phyloP scores from a whole-genome alignment of 2,113 vertebrate species.

The Pachycephala philippinensis region DNA sequence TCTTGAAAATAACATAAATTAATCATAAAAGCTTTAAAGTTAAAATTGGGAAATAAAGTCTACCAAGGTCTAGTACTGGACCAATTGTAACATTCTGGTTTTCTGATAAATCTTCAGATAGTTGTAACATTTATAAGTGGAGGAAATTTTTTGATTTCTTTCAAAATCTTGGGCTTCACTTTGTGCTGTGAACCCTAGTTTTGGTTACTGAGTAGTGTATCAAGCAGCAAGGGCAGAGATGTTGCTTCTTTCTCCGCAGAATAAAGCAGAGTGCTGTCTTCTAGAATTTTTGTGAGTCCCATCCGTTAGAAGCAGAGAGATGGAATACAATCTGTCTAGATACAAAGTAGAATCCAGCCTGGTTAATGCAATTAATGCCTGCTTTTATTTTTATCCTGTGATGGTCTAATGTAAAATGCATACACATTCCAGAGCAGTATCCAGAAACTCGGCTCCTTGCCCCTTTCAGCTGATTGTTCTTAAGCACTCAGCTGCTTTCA shows the following conservation, averaged over 20 bases:
- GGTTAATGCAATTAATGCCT: constrained; percentile 37
- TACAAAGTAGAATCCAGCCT: neutral
- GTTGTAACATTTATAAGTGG: neutral
- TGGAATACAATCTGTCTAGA: neutral
- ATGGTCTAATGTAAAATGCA: constrained; percentile 54
- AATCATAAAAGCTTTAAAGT: neutral
- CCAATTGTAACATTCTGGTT: neutral
- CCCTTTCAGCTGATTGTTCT: constrained; percentile 57
- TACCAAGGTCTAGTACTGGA: neutral
- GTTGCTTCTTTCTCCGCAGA: neutral
- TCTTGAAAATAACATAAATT: neutral
- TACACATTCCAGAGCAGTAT: constrained; percentile 42
- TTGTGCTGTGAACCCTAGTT: neutral
- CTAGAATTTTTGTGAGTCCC: neutral
- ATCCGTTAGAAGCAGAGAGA: neutral
- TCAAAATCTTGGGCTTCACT: neutral
- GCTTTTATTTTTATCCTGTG: constrained; percentile 53
- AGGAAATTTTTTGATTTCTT: neutral
- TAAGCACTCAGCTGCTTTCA: constrained; percentile 35
- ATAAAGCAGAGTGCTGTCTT: neutral
- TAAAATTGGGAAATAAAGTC: neutral
- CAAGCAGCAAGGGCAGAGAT: neutral
- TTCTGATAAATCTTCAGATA: neutral
- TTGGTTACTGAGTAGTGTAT: neutral
- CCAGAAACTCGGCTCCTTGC: neutral